These are phyloP conservation scores for Lordiphosa collinella DNA, from an alignment of 1,140 invertebrate genomes.

Conservation along the genomic window DNA sequence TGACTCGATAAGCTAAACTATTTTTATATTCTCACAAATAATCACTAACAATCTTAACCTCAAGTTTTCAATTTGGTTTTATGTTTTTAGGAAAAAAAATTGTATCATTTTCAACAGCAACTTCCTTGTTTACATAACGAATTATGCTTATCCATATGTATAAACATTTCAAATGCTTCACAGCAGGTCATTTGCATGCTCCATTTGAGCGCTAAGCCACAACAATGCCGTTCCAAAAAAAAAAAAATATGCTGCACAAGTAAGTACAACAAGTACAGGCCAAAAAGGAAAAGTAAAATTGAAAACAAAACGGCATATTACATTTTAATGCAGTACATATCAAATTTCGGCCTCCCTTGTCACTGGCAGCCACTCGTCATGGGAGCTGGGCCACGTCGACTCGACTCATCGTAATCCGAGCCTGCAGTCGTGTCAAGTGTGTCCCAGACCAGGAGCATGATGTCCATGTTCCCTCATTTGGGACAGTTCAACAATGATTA, in stretches of 20 bases:
- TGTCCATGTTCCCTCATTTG: constrained; percentile 12
- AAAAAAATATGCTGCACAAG: neutral
- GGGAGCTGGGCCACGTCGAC: constrained; percentile 23
- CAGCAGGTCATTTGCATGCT: constrained; percentile 55
- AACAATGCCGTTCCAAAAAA: constrained; percentile 18
- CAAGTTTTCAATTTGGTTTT: no score
- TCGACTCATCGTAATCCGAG: constrained; percentile 49
- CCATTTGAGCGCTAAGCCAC: constrained; percentile 45
- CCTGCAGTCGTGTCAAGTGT: constrained; percentile 66
- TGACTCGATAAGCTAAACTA: no score
- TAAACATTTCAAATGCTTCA: constrained; percentile 65
- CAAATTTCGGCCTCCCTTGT: constrained; percentile 47
- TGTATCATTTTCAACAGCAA: neutral
- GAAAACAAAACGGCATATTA: no score
- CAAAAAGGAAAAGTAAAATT: no score
- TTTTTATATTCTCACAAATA: no score
- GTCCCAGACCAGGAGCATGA: constrained; percentile 51
- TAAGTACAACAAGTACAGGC: no score
- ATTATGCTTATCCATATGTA: constrained; percentile 33
- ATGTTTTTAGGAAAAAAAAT: no score
- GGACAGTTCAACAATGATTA: constrained; percentile 18
- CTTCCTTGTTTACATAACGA: constrained; percentile 37
- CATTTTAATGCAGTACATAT: constrained; percentile 69
- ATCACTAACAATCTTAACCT: no score
- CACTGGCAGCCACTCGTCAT: constrained; percentile 48